Base-by-base conservation (phyloP, 2,888 invertebrate genomes). In the Acleris cristana region DNA sequence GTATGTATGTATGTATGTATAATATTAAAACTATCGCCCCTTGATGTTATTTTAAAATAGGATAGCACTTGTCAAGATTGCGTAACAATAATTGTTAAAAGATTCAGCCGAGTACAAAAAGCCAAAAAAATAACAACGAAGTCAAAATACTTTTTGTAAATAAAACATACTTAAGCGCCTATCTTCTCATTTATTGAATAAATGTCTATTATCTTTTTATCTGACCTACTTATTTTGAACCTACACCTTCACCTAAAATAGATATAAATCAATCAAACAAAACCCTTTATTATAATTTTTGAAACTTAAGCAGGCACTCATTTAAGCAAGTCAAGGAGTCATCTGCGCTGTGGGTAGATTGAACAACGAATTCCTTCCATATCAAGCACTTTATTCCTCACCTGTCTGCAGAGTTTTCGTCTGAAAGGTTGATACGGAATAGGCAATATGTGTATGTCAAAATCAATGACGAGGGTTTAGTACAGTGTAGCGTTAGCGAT, bases 401-500 rank as follows among this genome's bases (percentile, higher is more conserved):
- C 57, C 57, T 58, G 51, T 19, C 49, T 45, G 61, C 66, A 34
- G 34, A 60, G 61, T 66, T 67, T 55, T 67, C 62, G 62, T 67
- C 53, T 44, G 54, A 57, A 34, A 40, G 21, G 57, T 45, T 60
- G 57, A 62, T 55, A 60, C 65, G 45, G 60, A 55, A 55, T 44
- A 65, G 62, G 61, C 62, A 63, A 63, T 63, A 67, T 57, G 58
- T 53, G 62, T 51, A 57, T 63, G 67, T 67, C 67, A 67, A 58
- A 67, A 67, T 67, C 58, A 67, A 63, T 67, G 67, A 67, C 67
- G 67, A 67, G 67, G 67, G 67, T 67, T 67, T 57, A 67, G 62
- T 34, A 63, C 62, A 52, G 61, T 57, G 56, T 58, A 63, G 58
- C 58, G 58, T 51, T 62, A 57, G 66, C 59, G 66, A 62, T 66